Conservation (phyloP, 1,140 invertebrate genomes). For the Eriocheir sinensis region DNA sequence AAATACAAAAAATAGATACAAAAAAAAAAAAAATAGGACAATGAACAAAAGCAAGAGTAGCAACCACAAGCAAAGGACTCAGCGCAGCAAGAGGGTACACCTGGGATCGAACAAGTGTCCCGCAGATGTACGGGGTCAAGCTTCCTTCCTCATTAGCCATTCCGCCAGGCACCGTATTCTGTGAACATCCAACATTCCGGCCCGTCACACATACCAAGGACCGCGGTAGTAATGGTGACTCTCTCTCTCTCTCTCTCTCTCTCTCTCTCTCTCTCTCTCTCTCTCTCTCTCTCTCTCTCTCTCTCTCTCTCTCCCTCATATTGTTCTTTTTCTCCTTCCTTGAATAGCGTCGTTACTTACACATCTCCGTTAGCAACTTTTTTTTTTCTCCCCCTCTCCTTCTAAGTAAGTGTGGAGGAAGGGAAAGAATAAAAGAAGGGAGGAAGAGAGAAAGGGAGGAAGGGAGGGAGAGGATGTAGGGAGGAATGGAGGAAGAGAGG, state of each 20-base stretch:
- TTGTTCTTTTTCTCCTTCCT: background rate
- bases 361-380: background rate
- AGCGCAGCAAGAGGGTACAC: background rate
- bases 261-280: background rate
- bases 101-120: background rate
- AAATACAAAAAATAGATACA: too few relatives aligned
- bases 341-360: constrained; percentile 2
- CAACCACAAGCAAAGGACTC: too few relatives aligned
- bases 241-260: background rate
- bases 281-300: background rate
- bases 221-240: background rate
- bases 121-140: background rate
- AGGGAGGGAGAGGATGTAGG: background rate
- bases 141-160: background rate
- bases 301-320: background rate
- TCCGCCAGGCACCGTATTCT: background rate
- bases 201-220: background rate
- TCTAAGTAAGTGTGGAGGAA: background rate
- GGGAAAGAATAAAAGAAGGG: background rate
- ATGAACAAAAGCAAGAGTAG: too few relatives aligned
- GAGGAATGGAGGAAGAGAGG: background rate
- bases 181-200: background rate
- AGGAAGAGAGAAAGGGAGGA: background rate
- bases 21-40: too few relatives aligned
- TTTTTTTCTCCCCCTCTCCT: background rate